Base-by-base conservation (phyloP, 2,888 invertebrate genomes). In the Mythimna loreyi region DNA sequence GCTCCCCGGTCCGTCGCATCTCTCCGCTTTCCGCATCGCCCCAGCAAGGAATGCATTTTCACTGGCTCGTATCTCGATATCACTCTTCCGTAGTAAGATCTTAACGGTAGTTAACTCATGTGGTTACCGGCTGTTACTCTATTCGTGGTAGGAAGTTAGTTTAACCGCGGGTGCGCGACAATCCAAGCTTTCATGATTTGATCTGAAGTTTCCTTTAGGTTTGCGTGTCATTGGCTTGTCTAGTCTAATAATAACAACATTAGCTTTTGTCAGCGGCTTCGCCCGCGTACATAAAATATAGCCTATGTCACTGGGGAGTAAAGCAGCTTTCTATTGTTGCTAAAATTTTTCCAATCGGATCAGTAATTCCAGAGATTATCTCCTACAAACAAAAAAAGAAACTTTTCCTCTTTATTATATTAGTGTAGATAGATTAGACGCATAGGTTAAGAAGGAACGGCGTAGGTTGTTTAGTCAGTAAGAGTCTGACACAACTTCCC, bases 21-120 rank as follows among this genome's bases (percentile, higher is more conserved):
- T 87, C 84, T 90, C 88, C 88, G 89, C 89, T 92, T 91, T 92
- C 92, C 90, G 89, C 79, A 86, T 85, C 84, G 83, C 80, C 81
- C 72, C 76, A 74, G 80, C 82, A 77, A 85, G 89, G 93, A 92
- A 94, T 92, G 92, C 87, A 90, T 93, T 94, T 94, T 94, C 94
- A 93, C 94, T 92, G 87, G 47, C 68, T 67, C 80, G 89, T 88
- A 90, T 93, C 92, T 92, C 91, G 88, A 92, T 83, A 93, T 89
- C 92, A 91, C 89, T 93, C 90, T 94, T 94, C 95, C 94, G 94
- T 90, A 87, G 85, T 90, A 81, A 83, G 85, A 88, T 87, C 83
- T 85, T 75, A 76, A 83, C 84, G 84, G 85, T 83, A 72, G 79
- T 79, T 81, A 83, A 82, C 69, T 73, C 50, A 40, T 83, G 83